Base-by-base conservation (phyloP, 2,888 invertebrate genomes). In the Drosophila flavopinicola region DNA sequence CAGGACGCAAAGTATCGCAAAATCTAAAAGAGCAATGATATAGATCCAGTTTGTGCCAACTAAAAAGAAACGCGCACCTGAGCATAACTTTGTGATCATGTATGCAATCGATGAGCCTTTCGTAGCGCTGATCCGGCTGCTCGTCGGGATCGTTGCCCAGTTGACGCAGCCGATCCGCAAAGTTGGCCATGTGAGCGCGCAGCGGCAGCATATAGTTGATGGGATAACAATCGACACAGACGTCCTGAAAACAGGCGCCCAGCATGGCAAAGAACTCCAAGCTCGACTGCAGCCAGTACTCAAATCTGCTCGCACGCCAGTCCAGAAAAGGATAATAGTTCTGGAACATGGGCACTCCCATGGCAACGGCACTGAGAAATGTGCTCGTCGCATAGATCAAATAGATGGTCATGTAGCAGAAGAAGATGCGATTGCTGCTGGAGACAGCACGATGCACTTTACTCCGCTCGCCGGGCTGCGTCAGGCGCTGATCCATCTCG, bases 271-370 rank as follows among this genome's bases (percentile, higher is more conserved):
- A 63, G 10, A 74, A 86, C 49, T 88, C 88, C 1, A 88, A n/a
- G 1, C 67, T 29, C 1, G 75, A 51, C 32, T 87, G 87, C 6
- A 87, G 24, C 20, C 60, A 67, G 15, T 79, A 85, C 0, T 78
- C 61, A 10, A 33, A n/a, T 0, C 29, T 30, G n/a, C 73, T 68
- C 5, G 71, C 66, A 0, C 66, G 68, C 89, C 89, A 88, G 23
- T 89, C 73, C 23, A 88, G 13, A 9, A 58, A 53, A 0, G 88
- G 88, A 49, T 87, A 87, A 38, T 77, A 88, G 42, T 82, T 67
- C 54, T 87, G 86, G 42, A 85, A 88, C 2, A 84, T 85, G 0
- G 89, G 88, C 3, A 71, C 57, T 1, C 85, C 87, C 9, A 52
- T 63, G 0, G 54, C 11, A 3, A 84, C 60, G 0, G 88, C 66